Base-by-base conservation (phyloP, 92 coral and sea anemone genomes). In the Blastomussa wellsi region DNA sequence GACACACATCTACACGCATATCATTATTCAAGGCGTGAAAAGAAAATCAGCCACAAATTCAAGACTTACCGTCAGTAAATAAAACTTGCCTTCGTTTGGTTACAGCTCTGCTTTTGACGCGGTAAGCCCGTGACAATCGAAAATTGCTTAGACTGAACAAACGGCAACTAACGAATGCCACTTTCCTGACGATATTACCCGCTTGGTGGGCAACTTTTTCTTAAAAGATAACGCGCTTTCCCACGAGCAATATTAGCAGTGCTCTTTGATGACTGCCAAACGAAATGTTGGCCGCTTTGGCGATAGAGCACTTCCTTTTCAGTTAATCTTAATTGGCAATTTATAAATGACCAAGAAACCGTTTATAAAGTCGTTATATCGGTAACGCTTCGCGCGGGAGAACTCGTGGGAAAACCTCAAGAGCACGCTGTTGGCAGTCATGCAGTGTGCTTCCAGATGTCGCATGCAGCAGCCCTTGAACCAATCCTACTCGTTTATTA, bases 351-450 rank as follows among this genome's bases (percentile, higher is more conserved):
- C 36, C 48, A 26, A 41, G 66, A 75, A 74, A 15, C 35, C 72
- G 87, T 59, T 14, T 20, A 74, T 31, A 74, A 83, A 41, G 60
- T 60, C 71, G 74, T 83, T 83, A 59, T 59, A 57, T 28, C 79
- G 11, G 87, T 74, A 83, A 22, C 19, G 24, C 42, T 38, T 19
- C 3, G 28, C 44, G 79, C 80, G 74, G 73, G 81, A 20, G 60
- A 83, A 60, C 60, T 64, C 86, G 86, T 72, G 86, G 79, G 86
- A 82, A 82, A 82, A 72, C 86, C 86, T 12, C 80, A 55, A 16
- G 59, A 31, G 38, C 66, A 35, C 51, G 77, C 68, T 72, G 76
- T 51, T 72, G 70, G 72, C 79, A 37, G 69, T 57, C 72, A 44
- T 11, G 12, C 38, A 59, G 44, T 35, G 81, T 57, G 62, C 53